phyloP scores from a whole-genome alignment of 92 coral and sea anemone species.

The Chrysogorgia sp. region DNA sequence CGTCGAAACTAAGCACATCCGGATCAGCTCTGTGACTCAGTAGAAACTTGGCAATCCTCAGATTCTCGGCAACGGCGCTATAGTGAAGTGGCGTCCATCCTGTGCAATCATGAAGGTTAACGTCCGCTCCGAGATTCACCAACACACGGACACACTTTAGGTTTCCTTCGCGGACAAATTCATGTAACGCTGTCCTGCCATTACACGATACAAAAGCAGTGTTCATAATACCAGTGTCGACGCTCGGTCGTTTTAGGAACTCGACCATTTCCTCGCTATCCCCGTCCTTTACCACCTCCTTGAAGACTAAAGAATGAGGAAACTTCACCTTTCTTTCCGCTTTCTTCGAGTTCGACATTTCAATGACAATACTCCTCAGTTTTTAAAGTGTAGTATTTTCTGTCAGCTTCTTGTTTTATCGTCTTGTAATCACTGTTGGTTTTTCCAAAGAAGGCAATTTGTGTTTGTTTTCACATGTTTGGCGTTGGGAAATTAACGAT shows the following conservation, averaged over 20 bases:
- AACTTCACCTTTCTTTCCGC: conserved; percentile 86
- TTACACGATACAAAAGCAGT: conserved; percentile 50
- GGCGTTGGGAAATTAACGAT: neutral
- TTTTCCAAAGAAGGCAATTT: neutral
- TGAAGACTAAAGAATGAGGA: conserved; percentile 91
- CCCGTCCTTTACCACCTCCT: conserved; percentile 96
- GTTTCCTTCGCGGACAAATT: conserved; percentile 91
- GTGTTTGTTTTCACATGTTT: neutral
- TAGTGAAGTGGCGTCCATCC: conserved; percentile 89
- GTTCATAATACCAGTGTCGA: conserved; percentile 85
- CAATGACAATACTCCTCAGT: neutral
- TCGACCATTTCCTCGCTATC: conserved; percentile 88
- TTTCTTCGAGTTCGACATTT: conserved; percentile 10
- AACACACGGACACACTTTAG: conserved; percentile 93
- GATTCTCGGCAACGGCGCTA: conserved; percentile 70
- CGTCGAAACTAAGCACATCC: conserved; percentile 72
- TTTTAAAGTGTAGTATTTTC: neutral
- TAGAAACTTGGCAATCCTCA: conserved; percentile 75
- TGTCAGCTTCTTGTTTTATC: neutral
- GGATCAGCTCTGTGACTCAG: conserved; percentile 91
- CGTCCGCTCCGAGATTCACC: conserved; percentile 92
- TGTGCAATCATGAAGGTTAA: conserved; percentile 80
- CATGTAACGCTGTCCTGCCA: conserved; percentile 83
- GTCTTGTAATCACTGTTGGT: neutral
- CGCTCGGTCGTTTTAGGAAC: conserved; percentile 95